phyloP scores from a whole-genome alignment of 2,888 invertebrate genomes.

The Macropis europaea region DNA sequence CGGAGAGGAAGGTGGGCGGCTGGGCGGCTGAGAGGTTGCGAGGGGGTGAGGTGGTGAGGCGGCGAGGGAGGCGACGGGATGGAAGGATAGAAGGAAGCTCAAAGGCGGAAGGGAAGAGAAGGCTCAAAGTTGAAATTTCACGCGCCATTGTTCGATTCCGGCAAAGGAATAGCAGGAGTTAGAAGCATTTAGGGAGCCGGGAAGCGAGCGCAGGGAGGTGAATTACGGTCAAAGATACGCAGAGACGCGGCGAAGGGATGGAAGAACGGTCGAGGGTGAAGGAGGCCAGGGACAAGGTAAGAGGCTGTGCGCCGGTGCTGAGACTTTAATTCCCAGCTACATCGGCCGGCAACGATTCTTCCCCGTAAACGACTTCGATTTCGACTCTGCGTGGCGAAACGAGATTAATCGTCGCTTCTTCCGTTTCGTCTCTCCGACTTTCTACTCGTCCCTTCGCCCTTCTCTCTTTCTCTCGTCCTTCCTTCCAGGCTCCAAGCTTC shows the following conservation, averaged over 20 bases:
- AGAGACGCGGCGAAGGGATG: slow-evolving; percentile 53
- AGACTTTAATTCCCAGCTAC: slow-evolving; percentile 73
- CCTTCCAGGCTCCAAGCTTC: neutral
- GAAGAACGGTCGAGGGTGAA: slow-evolving; percentile 36
- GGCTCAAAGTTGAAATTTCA: slow-evolving; percentile 78
- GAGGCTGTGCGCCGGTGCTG: slow-evolving; percentile 47
- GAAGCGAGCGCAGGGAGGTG: slow-evolving; percentile 68
- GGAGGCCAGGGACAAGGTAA: slow-evolving; percentile 26
- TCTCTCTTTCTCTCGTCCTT: neutral
- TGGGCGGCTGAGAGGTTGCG: slow-evolving; percentile 15
- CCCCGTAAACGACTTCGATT: slow-evolving; percentile 67
- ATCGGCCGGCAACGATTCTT: slow-evolving; percentile 63
- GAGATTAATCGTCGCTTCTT: slow-evolving; percentile 59
- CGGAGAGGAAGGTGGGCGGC: slow-evolving; percentile 22
- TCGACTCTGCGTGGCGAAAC: slow-evolving; percentile 52
- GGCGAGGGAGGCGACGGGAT: slow-evolving; percentile 8
- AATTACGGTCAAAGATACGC: slow-evolving; percentile 70
- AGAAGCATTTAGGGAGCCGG: slow-evolving; percentile 76
- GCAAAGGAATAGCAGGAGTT: slow-evolving; percentile 76
- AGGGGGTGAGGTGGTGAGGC: slow-evolving; percentile 38
- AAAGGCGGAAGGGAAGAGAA: slow-evolving; percentile 36
- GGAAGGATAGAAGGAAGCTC: neutral
- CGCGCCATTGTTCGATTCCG: slow-evolving; percentile 78
- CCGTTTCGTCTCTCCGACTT: neutral
- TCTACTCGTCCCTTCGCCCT: neutral